phyloP scores from a whole-genome alignment of 2,888 invertebrate species.

The Pandemis corylana region DNA sequence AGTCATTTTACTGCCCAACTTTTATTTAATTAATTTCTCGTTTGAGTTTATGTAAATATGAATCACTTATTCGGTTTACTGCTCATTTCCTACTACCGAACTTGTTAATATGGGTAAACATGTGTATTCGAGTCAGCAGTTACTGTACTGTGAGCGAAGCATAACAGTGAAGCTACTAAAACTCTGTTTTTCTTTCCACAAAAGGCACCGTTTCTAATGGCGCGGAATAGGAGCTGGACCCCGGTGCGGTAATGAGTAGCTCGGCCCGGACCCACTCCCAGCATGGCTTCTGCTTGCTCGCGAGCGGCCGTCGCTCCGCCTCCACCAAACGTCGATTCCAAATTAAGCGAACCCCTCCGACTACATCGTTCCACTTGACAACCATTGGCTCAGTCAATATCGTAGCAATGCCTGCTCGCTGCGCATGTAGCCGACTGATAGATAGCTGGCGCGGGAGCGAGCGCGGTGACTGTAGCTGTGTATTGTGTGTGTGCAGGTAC shows the following conservation, averaged over 20 bases:
- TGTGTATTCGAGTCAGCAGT: background rate
- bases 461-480: background rate
- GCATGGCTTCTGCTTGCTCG: conserved; percentile 65
- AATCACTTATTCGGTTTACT: no score
- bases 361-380: background rate
- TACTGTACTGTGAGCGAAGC: background rate
- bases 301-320: conserved; percentile 34
- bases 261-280: conserved; percentile 48
- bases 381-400: conserved; percentile 26
- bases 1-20: no score
- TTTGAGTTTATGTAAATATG: no score
- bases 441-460: background rate
- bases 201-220: conserved; percentile 79
- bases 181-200: conserved; percentile 62
- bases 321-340: conserved; percentile 24
- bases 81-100: no score
- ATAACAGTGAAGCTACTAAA: conserved; percentile 39
- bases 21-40: no score
- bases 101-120: no score
- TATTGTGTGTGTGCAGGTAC: conserved; percentile 43
- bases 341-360: conserved; percentile 23
- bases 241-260: conserved; percentile 55
- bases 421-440: conserved; percentile 42
- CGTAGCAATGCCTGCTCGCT: conserved; percentile 37
- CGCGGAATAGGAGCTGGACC: conserved; percentile 55